Evolutionary conservation across 2,113 vertebrate species (phyloP).

Genomic region (Australoheros scitulus): DNA sequence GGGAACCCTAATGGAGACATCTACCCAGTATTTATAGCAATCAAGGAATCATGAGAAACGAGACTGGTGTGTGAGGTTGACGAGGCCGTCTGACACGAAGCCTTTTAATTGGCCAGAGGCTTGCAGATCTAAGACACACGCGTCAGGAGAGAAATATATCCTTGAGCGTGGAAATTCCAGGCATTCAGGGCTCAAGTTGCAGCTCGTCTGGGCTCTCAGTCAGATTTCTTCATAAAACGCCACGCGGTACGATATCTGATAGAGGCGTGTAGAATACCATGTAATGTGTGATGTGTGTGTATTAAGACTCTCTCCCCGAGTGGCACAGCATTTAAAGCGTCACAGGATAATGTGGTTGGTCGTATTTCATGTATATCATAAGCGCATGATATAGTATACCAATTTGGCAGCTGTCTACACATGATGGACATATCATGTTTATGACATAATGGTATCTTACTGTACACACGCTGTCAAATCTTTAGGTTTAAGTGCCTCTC

Average conservation of each 20-base stretch:
- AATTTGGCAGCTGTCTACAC: conserved; percentile 55
- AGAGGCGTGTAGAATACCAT: conserved; percentile 49
- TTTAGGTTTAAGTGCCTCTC: conserved; percentile 30
- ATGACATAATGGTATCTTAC: conserved; percentile 51
- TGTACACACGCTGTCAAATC: conserved; percentile 33
- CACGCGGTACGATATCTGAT: conserved; percentile 73
- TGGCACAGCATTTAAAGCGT: conserved; percentile 16
- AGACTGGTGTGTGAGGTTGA: conserved; percentile 49
- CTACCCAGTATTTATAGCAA: conserved; percentile 67
- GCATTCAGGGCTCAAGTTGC: conserved; percentile 88
- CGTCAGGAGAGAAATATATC: conserved; percentile 74
- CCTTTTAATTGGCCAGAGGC: conserved; percentile 64
- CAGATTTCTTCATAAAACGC: conserved; percentile 77
- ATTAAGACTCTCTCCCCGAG: conserved; percentile 34
- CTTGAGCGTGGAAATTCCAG: conserved; percentile 87
- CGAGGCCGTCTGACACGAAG: conserved; percentile 62
- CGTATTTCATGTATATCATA: conserved; percentile 43
- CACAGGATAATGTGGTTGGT: conserved; percentile 13
- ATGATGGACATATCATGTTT: conserved; percentile 36
- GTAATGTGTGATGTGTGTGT: conserved; percentile 41
- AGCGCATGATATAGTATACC: conserved; percentile 28
- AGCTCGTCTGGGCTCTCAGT: conserved; percentile 80
- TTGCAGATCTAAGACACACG: conserved; percentile 66
- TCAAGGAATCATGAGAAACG: conserved; percentile 57
- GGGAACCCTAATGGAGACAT: conserved; percentile 63